Evolutionary conservation across 2,113 vertebrate genomes (phyloP).

Genomic region (Pedionomus torquatus): DNA sequence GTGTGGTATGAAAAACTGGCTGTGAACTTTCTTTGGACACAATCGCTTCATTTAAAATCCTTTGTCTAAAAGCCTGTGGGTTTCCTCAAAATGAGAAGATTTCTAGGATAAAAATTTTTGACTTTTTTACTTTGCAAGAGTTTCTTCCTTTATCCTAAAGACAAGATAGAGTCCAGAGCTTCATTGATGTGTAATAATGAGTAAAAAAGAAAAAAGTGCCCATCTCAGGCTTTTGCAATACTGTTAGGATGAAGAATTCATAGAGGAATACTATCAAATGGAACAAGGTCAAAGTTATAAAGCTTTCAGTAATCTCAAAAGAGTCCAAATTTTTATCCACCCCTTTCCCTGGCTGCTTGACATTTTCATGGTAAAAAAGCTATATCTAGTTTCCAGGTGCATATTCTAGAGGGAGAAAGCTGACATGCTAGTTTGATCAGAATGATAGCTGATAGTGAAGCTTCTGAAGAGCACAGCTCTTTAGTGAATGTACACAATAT

Average conservation of each 20-base stretch:
- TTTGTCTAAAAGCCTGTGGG: constrained; percentile 24
- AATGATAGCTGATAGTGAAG: neutral
- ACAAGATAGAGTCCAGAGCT: neutral
- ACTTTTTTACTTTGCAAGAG: neutral
- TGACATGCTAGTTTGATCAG: neutral
- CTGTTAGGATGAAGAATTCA: constrained; percentile 10
- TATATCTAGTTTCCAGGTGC: neutral
- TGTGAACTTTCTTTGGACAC: constrained; percentile 3
- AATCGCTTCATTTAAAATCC: constrained; percentile 14
- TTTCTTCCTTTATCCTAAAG: constrained; percentile 10
- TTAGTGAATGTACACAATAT: neutral
- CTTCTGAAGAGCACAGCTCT: neutral
- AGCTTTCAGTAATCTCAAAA: neutral
- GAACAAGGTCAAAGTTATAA: neutral
- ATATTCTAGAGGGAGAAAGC: neutral
- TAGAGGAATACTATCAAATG: neutral
- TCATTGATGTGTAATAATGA: neutral
- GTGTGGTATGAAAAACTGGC: neutral
- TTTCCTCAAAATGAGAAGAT: constrained; percentile 3
- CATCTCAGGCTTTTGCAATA: neutral
- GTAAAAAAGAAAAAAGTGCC: neutral
- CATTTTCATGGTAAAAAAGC: neutral
- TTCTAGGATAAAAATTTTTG: neutral
- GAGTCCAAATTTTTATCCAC: neutral
- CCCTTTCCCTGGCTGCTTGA: neutral